Evolutionary conservation across 2,888 invertebrate genomes (phyloP).

Genomic region (Tinea trinotella): DNA sequence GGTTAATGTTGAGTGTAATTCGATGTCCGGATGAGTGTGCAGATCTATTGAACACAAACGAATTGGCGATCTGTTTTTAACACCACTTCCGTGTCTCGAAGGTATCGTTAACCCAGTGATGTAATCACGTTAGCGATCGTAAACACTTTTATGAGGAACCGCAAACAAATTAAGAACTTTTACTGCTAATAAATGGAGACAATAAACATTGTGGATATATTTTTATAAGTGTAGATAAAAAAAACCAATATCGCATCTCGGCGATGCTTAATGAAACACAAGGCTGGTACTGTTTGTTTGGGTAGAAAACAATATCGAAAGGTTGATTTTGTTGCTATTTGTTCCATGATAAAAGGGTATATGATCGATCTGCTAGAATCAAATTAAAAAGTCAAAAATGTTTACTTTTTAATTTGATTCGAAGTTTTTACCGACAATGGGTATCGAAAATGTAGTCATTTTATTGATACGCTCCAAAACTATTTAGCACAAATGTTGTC

Average conservation of each 20-base stretch:
- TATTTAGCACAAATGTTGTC: too few relatives aligned
- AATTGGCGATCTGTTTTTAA: slow-evolving; percentile 16
- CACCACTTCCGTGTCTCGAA: slow-evolving; percentile 38
- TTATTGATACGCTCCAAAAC: too few relatives aligned
- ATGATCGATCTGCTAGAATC: too few relatives aligned
- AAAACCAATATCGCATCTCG: slow-evolving; percentile 10
- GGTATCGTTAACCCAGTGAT: slow-evolving; percentile 45
- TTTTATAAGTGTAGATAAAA: slow-evolving; percentile 17
- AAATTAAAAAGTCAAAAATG: too few relatives aligned
- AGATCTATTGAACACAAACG: slow-evolving; percentile 6
- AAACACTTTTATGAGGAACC: slow-evolving; percentile 49
- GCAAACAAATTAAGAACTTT: slow-evolving; percentile 51
- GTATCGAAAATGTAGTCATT: too few relatives aligned
- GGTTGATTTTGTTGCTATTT: not conserved
- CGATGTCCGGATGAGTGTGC: not conserved
- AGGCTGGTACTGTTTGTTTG: slow-evolving; percentile 9
- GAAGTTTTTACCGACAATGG: too few relatives aligned
- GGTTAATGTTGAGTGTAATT: slow-evolving; percentile 1
- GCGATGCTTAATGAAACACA: slow-evolving; percentile 9
- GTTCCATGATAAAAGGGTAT: too few relatives aligned
- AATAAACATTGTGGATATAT: slow-evolving; percentile 30
- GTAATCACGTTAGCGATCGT: slow-evolving; percentile 49
- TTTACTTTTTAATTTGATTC: too few relatives aligned
- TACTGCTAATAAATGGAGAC: slow-evolving; percentile 42
- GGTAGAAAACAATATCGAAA: slow-evolving; percentile 2